Evolutionary conservation across 2,797 vertebrate species (phyloP).

Genomic region (Channa striata): DNA sequence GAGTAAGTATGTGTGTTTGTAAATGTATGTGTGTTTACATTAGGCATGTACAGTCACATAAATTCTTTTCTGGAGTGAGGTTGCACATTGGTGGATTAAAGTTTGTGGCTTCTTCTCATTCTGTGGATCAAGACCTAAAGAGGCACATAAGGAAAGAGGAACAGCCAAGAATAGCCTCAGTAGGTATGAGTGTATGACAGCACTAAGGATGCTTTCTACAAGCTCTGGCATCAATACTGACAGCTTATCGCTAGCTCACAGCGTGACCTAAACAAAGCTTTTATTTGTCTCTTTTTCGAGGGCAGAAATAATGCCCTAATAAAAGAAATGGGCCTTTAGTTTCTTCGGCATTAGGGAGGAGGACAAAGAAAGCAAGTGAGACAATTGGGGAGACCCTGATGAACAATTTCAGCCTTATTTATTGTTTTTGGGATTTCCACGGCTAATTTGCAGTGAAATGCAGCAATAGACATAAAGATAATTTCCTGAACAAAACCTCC

Average conservation of each 20-base stretch:
- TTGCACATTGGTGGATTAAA: neutral
- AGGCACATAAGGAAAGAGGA: neutral
- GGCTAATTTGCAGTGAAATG: conserved; percentile 84
- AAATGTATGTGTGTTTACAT: no score
- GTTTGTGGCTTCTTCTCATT: neutral
- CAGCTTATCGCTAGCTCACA: conserved; percentile 78
- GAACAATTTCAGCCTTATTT: conserved; percentile 81
- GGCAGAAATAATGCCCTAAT: conserved; percentile 66
- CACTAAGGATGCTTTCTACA: conserved; percentile 55
- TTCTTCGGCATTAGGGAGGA: conserved; percentile 64
- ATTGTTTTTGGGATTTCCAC: conserved; percentile 81
- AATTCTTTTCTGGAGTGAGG: no score
- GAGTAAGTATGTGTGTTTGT: no score
- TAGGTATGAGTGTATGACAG: conserved; percentile 54
- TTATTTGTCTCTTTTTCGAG: conserved; percentile 67
- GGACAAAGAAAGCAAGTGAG: conserved; percentile 70
- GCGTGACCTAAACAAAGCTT: conserved; percentile 73
- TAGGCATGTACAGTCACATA: no score
- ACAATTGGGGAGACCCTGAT: conserved; percentile 73
- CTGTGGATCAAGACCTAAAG: neutral
- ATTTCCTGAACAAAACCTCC: conserved; percentile 81
- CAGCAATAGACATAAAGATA: conserved; percentile 81
- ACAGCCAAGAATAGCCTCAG: no score
- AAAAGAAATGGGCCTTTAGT: conserved; percentile 70
- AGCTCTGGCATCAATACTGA: conserved; percentile 76